Evolutionary conservation across 2,888 invertebrate species (phyloP).

Genomic region (Rhingia rostrata): DNA sequence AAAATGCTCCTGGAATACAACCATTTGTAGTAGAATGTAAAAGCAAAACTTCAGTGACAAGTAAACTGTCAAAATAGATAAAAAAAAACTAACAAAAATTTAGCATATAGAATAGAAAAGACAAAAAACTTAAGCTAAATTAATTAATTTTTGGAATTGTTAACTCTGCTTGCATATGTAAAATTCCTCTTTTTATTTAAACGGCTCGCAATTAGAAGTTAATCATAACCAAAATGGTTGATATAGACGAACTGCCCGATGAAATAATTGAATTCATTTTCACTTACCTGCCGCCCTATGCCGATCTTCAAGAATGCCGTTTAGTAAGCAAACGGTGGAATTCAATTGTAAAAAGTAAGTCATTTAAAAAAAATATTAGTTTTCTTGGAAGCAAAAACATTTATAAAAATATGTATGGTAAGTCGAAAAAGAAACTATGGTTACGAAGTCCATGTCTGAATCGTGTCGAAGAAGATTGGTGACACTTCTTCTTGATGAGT

Average conservation of each 20-base stretch:
- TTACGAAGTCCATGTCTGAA: neutral
- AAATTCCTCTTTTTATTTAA: constrained; percentile 4
- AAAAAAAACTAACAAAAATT: constrained; percentile 39
- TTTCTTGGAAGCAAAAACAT: neutral
- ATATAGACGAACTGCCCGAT: constrained; percentile 90
- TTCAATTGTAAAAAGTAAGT: constrained; percentile 91
- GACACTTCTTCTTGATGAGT: neutral
- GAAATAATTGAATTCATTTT: constrained; percentile 97
- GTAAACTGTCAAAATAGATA: constrained; percentile 44
- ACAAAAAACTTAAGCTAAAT: constrained; percentile 30
- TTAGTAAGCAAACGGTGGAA: constrained; percentile 94
- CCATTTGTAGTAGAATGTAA: neutral
- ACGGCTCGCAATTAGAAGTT: neutral
- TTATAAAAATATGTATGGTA: neutral
- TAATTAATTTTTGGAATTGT: constrained; percentile 23
- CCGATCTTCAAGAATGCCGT: constrained; percentile 93
- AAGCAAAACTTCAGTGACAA: constrained; percentile 1
- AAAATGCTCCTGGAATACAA: neutral
- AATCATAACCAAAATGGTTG: constrained; percentile 52
- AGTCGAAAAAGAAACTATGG: neutral
- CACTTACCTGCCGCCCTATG: constrained; percentile 93
- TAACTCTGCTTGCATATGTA: constrained; percentile 17
- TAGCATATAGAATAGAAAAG: constrained; percentile 27
- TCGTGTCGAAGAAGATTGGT: neutral
- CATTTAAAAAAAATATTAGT: neutral